Evolutionary conservation across 2,797 vertebrate genomes (phyloP), one percentile per base, ranked within the genome.

Genomic region (Hydrocynus forskahlii): DNA sequence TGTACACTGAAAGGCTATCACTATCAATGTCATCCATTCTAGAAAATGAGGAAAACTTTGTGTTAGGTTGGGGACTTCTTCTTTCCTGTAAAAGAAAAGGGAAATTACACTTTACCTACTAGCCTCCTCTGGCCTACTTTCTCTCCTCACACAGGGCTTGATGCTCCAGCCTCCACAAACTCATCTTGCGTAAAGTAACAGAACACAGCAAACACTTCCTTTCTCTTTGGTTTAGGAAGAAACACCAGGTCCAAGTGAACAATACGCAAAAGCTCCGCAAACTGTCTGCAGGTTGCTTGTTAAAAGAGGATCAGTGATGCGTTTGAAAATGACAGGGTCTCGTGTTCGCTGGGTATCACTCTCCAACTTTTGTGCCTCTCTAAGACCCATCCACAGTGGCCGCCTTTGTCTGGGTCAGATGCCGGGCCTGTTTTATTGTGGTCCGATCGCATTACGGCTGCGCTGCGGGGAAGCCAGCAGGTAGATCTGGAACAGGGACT

Each of bases 101-200:
- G 82, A 81, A 82, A 85, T 78, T 35, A 84, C 80, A 78, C 84
- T 84, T 76, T 66, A 81, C 21, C 84, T 87, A 77, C 80, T 55
- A 77, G n/a, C 48, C 80, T 60, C 69, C 75, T 80, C 63, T 85
- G 82, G 75, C 84, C 86, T 84, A 85, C 67, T 86, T 87, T 87
- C 43, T 71, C 66, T 76, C 67, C 71, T 78, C 71, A 74, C 69
- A 82, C 80, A 80, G 78, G 78, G 60, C 60, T 75, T 77, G 45
- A 40, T 48, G 45, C 48, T 78, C 43, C 52, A 62, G 10, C 70
- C 43, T 74, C 63, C 69, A 68, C 69, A 83, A 35, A 69, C 60
- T 55, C 45, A 73, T 73, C 78, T 54, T 63, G 29, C 57, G n/a
- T 63, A 21, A 62, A 75, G 59, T 59, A 73, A 29, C 29, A 10